These are phyloP conservation scores for Antheraea mylitta DNA, from an alignment of 1,140 invertebrate genomes.

Conservation along the genomic window DNA sequence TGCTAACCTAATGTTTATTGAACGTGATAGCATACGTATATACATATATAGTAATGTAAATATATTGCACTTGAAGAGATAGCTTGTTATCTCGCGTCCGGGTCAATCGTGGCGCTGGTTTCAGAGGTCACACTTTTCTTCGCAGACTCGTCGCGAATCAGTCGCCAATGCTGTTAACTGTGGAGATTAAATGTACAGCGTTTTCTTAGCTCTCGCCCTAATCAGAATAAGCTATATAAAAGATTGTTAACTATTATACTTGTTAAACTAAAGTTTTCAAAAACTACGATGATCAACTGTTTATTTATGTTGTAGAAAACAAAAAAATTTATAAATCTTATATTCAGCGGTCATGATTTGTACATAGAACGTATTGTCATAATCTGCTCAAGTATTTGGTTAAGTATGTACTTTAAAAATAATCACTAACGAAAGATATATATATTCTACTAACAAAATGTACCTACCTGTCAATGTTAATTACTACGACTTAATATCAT, in stretches of 20 bases:
- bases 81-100: slow-evolving; percentile 30
- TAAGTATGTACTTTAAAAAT: too few species aligned
- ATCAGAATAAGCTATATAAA: not conserved
- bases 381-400: too few species aligned
- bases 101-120: slow-evolving; percentile 18
- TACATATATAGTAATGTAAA: slow-evolving; percentile 2
- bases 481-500: not conserved
- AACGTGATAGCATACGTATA: not conserved
- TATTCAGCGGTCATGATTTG: too few species aligned
- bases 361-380: too few species aligned
- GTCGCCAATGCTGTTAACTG: not conserved
- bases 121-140: slow-evolving; percentile 11
- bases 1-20: not conserved
- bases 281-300: too few species aligned
- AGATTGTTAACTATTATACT: not conserved
- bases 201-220: not conserved
- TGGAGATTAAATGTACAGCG: not conserved
- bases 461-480: too few species aligned
- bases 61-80: slow-evolving; percentile 28
- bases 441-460: too few species aligned
- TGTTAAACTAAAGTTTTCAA: too few species aligned
- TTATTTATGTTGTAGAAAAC: too few species aligned
- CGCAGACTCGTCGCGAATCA: slow-evolving; percentile 23
- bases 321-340: too few species aligned
- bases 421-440: too few species aligned